A percentile compares a stretch with the other conserved stretches of the same genome.
Conservation (phyloP, 2,797 vertebrate genomes). For the Vireo griseus region DNA sequence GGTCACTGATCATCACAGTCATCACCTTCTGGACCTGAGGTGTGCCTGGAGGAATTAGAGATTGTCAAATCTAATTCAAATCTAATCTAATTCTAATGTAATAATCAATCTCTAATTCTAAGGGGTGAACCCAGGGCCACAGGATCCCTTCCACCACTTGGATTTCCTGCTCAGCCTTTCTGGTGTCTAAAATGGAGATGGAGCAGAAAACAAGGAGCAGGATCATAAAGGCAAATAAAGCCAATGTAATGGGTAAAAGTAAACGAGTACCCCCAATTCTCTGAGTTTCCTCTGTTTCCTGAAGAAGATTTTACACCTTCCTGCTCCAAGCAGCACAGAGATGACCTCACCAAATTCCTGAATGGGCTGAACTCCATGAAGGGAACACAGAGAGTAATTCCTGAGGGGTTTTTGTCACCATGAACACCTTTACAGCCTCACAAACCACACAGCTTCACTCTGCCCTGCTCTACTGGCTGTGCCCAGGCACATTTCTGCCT, state of each 20-base stretch:
- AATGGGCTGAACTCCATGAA: neutral
- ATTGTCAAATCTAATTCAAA: neutral
- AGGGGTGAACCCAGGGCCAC: accelerated
- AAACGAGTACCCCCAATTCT: neutral
- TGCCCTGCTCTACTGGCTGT: neutral
- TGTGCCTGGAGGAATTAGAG: constrained; percentile 77
- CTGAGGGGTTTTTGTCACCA: neutral
- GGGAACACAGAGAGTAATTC: neutral
- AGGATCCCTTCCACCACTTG: neutral
- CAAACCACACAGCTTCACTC: accelerated
- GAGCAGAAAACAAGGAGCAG: neutral
- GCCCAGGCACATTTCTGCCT: neutral
- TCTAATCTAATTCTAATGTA: no score
- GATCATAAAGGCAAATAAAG: neutral
- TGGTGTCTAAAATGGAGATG: neutral
- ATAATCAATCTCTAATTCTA: no score
- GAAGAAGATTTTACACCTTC: neutral
- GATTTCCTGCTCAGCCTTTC: neutral
- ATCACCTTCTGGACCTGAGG: constrained; percentile 94
- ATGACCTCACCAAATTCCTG: neutral
- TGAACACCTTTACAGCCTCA: neutral
- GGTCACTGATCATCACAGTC: constrained; percentile 92
- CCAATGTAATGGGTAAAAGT: neutral
- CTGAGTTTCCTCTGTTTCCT: neutral
- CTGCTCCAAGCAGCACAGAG: neutral